A percentile compares a stretch with the other conserved stretches of the same genome.
These are phyloP conservation scores for Dasysyrphus tricinctus DNA, from an alignment of 2,888 invertebrate genomes.

Conservation along the genomic window DNA sequence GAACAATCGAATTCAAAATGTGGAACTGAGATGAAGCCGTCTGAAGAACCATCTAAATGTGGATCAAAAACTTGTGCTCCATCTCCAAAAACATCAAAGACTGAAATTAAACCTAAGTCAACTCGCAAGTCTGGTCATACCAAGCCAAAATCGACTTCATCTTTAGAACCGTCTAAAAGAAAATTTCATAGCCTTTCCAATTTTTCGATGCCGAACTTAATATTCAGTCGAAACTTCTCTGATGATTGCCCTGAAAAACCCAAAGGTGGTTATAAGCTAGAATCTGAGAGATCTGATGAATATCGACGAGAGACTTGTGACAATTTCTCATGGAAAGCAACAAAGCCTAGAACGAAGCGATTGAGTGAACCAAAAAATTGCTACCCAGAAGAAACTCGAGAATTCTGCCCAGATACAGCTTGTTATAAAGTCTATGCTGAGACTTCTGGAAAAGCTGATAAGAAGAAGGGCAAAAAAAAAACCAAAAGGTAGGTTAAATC, in stretches of 20 bases:
- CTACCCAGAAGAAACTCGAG: constrained; percentile 30
- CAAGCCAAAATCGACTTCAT: background rate
- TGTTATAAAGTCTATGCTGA: constrained; percentile 37
- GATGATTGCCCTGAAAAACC: constrained; percentile 11
- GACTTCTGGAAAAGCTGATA: background rate
- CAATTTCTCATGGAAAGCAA: constrained; percentile 35
- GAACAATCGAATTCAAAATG: constrained; percentile 19
- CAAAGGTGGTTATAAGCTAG: background rate
- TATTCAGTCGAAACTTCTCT: constrained; percentile 7
- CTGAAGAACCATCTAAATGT: background rate
- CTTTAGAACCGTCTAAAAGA: background rate
- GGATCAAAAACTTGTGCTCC: constrained; percentile 75
- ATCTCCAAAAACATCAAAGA: background rate
- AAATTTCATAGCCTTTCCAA: constrained; percentile 19
- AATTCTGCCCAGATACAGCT: constrained; percentile 45
- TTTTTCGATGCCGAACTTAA: background rate
- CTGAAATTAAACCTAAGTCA: background rate
- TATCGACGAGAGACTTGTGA: constrained; percentile 26
- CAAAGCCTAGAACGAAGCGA: background rate
- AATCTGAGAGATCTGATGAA: constrained; percentile 9
- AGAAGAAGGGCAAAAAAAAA: constrained; percentile 20
- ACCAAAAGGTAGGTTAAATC: constrained; percentile 19
- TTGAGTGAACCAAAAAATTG: constrained; percentile 16
- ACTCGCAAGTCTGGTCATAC: background rate
- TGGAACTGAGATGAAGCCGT: background rate